Conservation (phyloP, 2,888 invertebrate species). For the Ametastegia equiseti region DNA sequence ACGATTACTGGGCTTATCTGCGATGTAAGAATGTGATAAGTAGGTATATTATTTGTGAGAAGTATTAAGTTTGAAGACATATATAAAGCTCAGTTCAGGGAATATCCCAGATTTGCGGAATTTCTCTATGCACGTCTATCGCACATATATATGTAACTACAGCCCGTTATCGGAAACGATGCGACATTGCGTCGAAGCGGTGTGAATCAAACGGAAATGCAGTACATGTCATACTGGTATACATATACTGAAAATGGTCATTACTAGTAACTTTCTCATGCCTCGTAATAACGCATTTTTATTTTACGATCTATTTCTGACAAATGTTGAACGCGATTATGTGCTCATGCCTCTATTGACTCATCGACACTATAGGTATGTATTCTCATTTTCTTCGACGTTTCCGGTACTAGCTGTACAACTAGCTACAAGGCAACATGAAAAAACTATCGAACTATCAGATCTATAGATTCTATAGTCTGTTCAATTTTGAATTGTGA, state of each 20-base stretch:
- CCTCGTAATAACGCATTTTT: background rate
- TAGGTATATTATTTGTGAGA: no score
- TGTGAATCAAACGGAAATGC: constrained; percentile 37
- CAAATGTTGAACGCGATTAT: constrained; percentile 3
- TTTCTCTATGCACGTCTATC: background rate
- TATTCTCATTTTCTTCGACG: background rate
- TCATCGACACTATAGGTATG: background rate
- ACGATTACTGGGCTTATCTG: no score
- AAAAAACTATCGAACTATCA: no score
- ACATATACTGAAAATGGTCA: background rate
- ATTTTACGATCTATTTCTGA: constrained; percentile 21
- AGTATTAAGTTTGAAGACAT: background rate
- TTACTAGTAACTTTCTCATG: background rate
- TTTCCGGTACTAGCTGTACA: background rate
- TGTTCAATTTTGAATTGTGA: no score
- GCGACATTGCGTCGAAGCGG: background rate
- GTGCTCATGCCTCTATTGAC: background rate
- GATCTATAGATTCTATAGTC: no score
- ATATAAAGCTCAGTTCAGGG: background rate
- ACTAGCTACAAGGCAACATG: background rate
- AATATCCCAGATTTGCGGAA: background rate
- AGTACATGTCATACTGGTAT: background rate
- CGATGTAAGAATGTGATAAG: no score
- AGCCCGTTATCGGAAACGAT: background rate
- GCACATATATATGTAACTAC: no score